Conservation (phyloP, 2,113 vertebrate genomes). For the Pithys albifrons region DNA sequence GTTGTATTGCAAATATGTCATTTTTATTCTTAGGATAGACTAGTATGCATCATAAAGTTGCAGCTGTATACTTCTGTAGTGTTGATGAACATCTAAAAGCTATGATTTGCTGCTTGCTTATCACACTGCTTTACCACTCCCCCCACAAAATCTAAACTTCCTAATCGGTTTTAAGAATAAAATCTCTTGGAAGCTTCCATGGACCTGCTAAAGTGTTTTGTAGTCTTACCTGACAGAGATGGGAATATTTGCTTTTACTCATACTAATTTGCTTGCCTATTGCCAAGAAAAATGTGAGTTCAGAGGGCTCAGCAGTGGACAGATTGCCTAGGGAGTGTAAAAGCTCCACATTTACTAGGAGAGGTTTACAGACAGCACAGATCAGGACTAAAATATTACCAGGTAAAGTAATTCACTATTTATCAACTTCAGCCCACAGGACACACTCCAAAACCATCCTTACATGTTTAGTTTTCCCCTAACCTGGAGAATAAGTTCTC, state of each 20-base stretch:
- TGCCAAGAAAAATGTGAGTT: neutral
- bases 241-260: neutral
- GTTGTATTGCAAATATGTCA: neutral
- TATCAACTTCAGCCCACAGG: neutral
- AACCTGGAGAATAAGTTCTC: neutral
- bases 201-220: neutral
- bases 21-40: neutral
- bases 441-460: neutral
- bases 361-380: neutral
- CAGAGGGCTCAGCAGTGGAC: neutral
- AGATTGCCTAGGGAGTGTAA: neutral
- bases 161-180: neutral
- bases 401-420: slow-evolving; percentile 15
- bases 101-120: neutral
- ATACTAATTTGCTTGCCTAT: neutral
- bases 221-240: neutral
- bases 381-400: neutral
- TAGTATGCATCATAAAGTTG: neutral
- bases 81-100: neutral
- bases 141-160: neutral
- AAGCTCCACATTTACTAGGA: neutral
- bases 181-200: neutral
- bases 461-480: neutral
- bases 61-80: neutral
- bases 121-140: neutral